phyloP scores from a whole-genome alignment of 2,797 vertebrate species.

The Rhinichthys osculus region DNA sequence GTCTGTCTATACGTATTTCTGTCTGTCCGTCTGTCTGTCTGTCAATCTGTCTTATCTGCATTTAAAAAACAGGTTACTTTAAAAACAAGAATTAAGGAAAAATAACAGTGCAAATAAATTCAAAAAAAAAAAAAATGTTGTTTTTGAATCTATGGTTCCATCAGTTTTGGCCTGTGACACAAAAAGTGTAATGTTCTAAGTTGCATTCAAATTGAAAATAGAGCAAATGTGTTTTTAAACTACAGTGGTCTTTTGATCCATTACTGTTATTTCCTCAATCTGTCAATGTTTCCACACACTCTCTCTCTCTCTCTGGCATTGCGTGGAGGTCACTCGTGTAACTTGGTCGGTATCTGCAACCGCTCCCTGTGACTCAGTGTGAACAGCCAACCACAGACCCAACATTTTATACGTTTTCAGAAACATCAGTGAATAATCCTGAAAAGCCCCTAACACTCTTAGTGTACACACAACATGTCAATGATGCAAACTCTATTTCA shows the following conservation, averaged over 20 bases:
- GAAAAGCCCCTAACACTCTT: slow-evolving; percentile 24
- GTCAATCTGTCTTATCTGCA: fast-evolving
- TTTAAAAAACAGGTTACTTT: not conserved
- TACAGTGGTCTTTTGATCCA: not conserved
- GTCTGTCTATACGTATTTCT: fast-evolving
- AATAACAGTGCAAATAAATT: not conserved
- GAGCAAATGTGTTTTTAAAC: not conserved
- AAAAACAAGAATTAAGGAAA: not conserved
- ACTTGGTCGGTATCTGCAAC: slow-evolving; percentile 8
- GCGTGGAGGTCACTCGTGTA: not conserved
- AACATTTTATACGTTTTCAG: not conserved
- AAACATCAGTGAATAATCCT: slow-evolving; percentile 14
- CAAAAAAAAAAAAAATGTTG: not conserved
- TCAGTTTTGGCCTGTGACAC: not conserved
- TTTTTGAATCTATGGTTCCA: not conserved
- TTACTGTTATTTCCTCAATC: not conserved
- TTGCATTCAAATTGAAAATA: not conserved
- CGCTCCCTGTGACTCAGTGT: slow-evolving; percentile 47
- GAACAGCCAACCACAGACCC: not conserved
- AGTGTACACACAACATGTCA: not conserved
- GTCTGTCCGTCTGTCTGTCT: fast-evolving
- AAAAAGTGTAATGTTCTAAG: not conserved
- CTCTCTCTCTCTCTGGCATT: not conserved
- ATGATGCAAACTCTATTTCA: not conserved
- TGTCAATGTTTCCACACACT: slow-evolving; percentile 36